These are phyloP conservation scores for Macrosteles quadrilineatus DNA, from an alignment of 1,140 invertebrate species.

Conservation along the genomic window DNA sequence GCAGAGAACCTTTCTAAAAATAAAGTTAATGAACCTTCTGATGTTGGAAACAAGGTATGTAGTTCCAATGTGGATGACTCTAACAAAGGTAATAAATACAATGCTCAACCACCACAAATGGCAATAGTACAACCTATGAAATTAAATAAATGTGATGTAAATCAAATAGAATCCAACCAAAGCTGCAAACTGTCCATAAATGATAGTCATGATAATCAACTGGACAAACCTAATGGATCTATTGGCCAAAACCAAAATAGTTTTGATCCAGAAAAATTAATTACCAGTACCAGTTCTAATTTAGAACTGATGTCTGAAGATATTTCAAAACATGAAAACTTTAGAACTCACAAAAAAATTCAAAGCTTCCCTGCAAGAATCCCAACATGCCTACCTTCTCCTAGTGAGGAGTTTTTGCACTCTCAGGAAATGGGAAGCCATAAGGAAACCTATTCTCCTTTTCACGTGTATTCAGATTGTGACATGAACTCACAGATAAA, in stretches of 20 bases:
- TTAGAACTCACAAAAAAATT: constrained; percentile 24
- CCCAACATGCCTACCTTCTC: background rate
- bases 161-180: background rate
- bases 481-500: background rate
- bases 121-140: constrained; percentile 26
- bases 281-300: background rate
- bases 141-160: background rate
- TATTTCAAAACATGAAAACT: constrained; percentile 19
- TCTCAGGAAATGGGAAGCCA: background rate
- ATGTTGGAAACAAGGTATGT: background rate
- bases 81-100: background rate
- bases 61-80: background rate
- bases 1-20: background rate
- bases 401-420: background rate
- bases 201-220: background rate
- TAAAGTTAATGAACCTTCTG: background rate
- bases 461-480: constrained; percentile 24
- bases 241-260: background rate
- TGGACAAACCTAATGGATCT: background rate
- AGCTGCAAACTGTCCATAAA: background rate
- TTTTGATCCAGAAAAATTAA: background rate
- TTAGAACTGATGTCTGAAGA: background rate
- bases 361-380: background rate
- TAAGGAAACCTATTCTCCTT: constrained; percentile 10
- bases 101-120: background rate